Conservation (phyloP, 2,888 invertebrate genomes). For the Anthoptus insignis region DNA sequence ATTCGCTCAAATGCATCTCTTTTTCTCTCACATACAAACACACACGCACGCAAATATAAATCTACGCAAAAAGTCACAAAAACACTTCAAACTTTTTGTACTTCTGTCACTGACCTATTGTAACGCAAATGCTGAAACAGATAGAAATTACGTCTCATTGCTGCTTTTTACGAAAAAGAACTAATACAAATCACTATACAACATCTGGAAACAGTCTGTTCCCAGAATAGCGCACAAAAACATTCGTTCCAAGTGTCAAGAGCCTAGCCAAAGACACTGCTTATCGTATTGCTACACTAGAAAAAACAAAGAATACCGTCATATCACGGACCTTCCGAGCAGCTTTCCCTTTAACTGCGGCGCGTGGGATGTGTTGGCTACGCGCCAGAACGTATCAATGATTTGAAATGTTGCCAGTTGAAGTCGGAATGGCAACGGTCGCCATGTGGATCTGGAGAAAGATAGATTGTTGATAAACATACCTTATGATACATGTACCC, state of each 20-base stretch:
- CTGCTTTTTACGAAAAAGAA: not conserved
- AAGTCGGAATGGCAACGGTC: conserved; percentile 10
- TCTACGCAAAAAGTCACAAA: no score
- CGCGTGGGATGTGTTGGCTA: conserved; percentile 65
- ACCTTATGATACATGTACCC: not conserved
- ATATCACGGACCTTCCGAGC: conserved; percentile 10
- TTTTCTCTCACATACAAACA: no score
- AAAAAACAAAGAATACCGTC: conserved; percentile 11
- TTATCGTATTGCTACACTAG: conserved; percentile 12
- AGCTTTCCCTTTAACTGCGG: conserved; percentile 12
- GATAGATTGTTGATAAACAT: conserved; percentile 3
- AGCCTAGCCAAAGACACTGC: conserved; percentile 9
- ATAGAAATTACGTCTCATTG: not conserved
- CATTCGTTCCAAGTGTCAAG: conserved; percentile 9
- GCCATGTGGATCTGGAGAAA: conserved; percentile 9
- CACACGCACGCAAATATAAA: no score
- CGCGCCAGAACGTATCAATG: conserved; percentile 74
- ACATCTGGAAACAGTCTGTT: not conserved
- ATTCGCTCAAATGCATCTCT: no score
- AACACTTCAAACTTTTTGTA: no score
- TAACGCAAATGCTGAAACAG: not conserved
- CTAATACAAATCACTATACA: no score
- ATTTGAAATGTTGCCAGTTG: conserved; percentile 71
- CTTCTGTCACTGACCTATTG: no score
- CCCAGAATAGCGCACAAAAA: conserved; percentile 7